Evolutionary conservation across 2,113 vertebrate species (phyloP), one percentile per base, ranked within the genome.

Genomic region (Nicator chloris): DNA sequence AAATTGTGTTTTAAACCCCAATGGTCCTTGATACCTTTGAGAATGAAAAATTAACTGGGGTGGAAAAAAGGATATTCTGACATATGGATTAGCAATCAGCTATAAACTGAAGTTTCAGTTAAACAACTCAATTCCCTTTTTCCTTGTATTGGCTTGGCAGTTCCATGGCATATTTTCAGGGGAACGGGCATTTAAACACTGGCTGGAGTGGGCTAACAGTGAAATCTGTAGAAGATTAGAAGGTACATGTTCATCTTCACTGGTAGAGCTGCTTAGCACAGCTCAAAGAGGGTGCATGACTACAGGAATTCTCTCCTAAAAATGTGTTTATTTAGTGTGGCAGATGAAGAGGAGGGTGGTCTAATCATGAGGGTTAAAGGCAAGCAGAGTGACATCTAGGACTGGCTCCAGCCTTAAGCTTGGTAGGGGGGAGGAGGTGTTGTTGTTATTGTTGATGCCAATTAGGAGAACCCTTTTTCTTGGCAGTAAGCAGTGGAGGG

Each of bases 311-410:
- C 1, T 31, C 26, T 72, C 57, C 44, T 61, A 57, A 40, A 79
- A 40, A 26, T 33, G 6, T 33, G 6, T 28, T 89, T 66, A 6
- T 76, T 91, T 35, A 37, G 8, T 13, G 17, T 54, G 59, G 13
- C 79, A 96, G 92, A 92, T 88, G 88, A 90, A 86, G 68, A 95
- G 24, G 56, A 95, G 85, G 84, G 93, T 94, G 93, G 87, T 93
- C 92, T 68, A 37, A 51, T 82, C 37, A 5, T 10, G 23, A 63
- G 4, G 53, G 28, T 70, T 68, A 47, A 72, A 82, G 93, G n/a
- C 28, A 33, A 76, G 57, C 42, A 82, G 33, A 78, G 57, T 3
- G 5, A 87, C n/a, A 33, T 39, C 39, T 86, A 9, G 50, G 85
- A 57, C 56, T 81, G 68, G 54, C 14, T 92, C 59, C 75, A 92